phyloP scores from a whole-genome alignment of 2,888 invertebrate species.

The Agapostemon virescens region DNA sequence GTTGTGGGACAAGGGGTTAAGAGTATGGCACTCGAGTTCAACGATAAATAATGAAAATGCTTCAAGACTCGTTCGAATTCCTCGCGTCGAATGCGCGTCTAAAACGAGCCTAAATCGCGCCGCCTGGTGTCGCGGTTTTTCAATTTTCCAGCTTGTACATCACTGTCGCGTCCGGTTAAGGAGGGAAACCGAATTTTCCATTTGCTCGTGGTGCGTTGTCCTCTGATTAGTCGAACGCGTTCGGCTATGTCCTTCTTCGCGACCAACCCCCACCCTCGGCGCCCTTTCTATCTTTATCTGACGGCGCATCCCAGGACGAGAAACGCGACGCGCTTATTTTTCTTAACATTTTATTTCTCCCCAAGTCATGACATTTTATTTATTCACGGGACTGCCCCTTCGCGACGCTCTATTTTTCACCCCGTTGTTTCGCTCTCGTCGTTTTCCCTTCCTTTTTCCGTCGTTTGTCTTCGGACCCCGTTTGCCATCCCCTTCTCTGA shows the following conservation, averaged over 20 bases:
- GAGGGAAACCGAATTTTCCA: constrained; percentile 50
- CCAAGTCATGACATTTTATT: not conserved
- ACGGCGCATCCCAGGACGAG: not conserved
- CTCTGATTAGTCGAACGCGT: constrained; percentile 65
- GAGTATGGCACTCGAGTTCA: no score
- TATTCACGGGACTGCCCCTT: not conserved
- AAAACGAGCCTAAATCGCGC: constrained; percentile 44
- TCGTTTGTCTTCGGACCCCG: not conserved
- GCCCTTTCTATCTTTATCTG: constrained; percentile 5
- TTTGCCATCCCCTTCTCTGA: not conserved
- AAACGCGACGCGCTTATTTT: constrained; percentile 18
- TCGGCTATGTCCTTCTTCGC: constrained; percentile 50
- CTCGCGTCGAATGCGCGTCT: constrained; percentile 35
- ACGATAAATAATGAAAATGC: constrained; percentile 67
- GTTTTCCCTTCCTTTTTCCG: not conserved
- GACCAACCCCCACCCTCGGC: constrained; percentile 20
- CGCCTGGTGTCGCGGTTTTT: constrained; percentile 57
- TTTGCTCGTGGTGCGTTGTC: constrained; percentile 60
- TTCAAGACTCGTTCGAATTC: constrained; percentile 60
- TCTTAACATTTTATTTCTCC: constrained; percentile 22
- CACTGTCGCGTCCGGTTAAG: constrained; percentile 68
- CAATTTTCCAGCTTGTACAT: constrained; percentile 65
- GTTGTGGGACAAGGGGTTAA: no score
- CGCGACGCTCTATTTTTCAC: not conserved
- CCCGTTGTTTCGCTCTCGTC: not conserved